Conservation (phyloP, 2,113 vertebrate genomes). For the Phylloscopus trochilus region DNA sequence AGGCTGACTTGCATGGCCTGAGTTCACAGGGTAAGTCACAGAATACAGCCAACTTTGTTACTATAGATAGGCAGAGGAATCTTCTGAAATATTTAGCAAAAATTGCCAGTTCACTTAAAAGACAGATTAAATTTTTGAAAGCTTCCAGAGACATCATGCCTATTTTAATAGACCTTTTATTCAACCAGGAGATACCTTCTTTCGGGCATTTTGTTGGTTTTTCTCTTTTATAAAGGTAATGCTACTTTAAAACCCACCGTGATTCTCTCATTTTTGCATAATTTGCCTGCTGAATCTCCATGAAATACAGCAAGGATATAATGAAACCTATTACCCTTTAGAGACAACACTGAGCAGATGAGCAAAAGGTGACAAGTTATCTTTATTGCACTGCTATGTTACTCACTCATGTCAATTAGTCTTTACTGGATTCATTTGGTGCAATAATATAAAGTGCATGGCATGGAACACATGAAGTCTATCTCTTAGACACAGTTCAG, state of each 20-base stretch:
- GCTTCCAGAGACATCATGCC: neutral
- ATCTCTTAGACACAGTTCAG: constrained; percentile 46
- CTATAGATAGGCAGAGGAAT: neutral
- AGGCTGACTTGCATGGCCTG: neutral
- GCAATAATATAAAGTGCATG: constrained; percentile 26
- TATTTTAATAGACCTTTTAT: neutral
- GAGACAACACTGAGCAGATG: constrained; percentile 29
- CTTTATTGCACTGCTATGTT: constrained; percentile 40
- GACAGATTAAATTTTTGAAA: neutral
- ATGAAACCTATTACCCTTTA: constrained; percentile 40
- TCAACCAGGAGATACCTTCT: neutral
- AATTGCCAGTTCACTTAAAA: neutral
- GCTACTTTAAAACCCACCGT: neutral
- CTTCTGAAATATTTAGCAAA: neutral
- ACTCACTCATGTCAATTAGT: constrained; percentile 40
- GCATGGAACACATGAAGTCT: constrained; percentile 16
- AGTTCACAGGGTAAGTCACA: neutral
- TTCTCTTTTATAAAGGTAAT: neutral
- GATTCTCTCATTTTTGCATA: neutral
- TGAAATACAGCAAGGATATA: constrained; percentile 35
- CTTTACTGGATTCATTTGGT: constrained; percentile 42
- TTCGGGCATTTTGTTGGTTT: neutral
- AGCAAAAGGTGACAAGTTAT: constrained; percentile 43
- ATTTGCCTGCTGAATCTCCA: constrained; percentile 25
- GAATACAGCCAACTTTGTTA: neutral